Evolutionary conservation across 2,113 vertebrate genomes (phyloP), one percentile per base, ranked within the genome.

Genomic region (Narcine bancroftii): DNA sequence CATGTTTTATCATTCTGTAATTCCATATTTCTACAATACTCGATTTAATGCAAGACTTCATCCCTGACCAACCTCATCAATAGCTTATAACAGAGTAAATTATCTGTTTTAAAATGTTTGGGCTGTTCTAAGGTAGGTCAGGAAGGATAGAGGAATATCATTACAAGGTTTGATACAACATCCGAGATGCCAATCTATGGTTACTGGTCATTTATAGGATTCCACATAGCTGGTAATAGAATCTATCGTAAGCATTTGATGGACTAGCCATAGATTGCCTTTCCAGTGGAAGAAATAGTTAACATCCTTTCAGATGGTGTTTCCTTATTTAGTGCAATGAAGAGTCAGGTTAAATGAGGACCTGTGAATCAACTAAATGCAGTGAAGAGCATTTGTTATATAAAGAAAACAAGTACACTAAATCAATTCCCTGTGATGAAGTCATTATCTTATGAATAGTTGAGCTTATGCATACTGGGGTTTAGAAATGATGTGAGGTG

Each of bases 61-160:
- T 96, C 95, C 96, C 95, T 96, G 95, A 96, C 96, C 96, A 96
- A 96, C 95, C 96, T 96, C 96, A 96, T 97, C 96, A 96, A 94
- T 94, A 94, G 95, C 95, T 95, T 94, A 95, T 94, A 95, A 95
- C 95, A 94, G 94, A 95, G 95, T 94, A 96, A 96, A 96, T 96
- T 94, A 96, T 96, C 93, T 94, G 93, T 93, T 95, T 95, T 95
- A 96, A 96, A 96, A 96, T 95, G 95, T 93, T 94, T 93, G 94
- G 93, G 94, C 77, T 79, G 93, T 93, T 93, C 93, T 93, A 93
- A 93, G 87, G 93, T 93, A 93, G 93, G 94, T 95, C 93, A 94
- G 93, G 92, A 93, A 94, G 93, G 93, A 94, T 93, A 93, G 94
- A 92, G 93, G 94, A 94, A 95, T 94, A 95, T 94, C 95, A 94